Conservation (phyloP, 2,113 vertebrate genomes). For the Eulemur macaco region DNA sequence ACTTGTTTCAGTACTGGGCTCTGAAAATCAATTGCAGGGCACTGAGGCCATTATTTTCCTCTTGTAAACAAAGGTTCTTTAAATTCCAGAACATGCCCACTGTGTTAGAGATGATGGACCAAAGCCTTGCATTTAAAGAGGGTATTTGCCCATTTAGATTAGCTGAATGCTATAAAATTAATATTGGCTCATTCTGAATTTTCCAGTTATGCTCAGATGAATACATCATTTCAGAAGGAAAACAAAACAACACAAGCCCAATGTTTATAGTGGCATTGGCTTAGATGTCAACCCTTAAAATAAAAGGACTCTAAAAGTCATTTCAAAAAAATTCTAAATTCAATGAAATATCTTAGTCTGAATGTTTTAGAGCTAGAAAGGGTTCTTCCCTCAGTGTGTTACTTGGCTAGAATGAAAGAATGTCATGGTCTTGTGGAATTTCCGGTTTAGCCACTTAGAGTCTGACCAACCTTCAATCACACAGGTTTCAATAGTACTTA, state of each 20-base stretch:
- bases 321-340: slow-evolving; percentile 29
- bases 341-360: slow-evolving; percentile 28
- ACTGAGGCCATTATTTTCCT: background rate
- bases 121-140: background rate
- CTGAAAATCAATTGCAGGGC: slow-evolving; percentile 49
- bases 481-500: slow-evolving; percentile 67
- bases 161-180: background rate
- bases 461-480: slow-evolving; percentile 71
- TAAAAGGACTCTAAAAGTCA: background rate
- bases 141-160: background rate
- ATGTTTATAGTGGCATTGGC: background rate
- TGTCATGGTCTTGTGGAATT: slow-evolving; percentile 55
- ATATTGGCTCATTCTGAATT: background rate
- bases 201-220: background rate
- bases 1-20: background rate
- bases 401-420: slow-evolving; percentile 40
- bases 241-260: background rate
- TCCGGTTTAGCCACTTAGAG: slow-evolving; percentile 51
- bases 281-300: slow-evolving; percentile 22
- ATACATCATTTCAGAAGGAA: slow-evolving; percentile 3
- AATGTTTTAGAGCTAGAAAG: background rate
- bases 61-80: slow-evolving; percentile 32
- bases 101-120: background rate
- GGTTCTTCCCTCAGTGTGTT: background rate
- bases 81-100: background rate